Percentiles rank a stretch among this genome's conserved stretches.
Conservation (phyloP, 92 coral and sea anemone genomes). For the Porites evermanni region DNA sequence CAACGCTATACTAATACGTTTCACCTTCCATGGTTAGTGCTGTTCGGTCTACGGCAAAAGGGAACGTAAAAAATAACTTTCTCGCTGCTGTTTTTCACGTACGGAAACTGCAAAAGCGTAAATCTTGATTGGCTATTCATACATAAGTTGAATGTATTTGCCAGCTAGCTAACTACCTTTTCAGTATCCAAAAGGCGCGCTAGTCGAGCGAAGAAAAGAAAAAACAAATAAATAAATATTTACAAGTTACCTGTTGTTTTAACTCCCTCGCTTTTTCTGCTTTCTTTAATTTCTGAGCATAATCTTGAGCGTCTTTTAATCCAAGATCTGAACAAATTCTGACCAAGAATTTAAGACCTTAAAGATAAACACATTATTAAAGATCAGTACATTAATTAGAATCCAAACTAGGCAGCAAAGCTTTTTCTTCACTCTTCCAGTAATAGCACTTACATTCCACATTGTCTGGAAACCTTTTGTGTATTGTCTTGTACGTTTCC, state of each 20-base stretch:
- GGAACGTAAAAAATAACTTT: too few relatives aligned
- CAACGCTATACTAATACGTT: too few relatives aligned
- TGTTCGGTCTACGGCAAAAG: too few relatives aligned
- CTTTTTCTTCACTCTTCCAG: neutral
- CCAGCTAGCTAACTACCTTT: too few relatives aligned
- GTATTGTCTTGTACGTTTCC: conserved; percentile 95
- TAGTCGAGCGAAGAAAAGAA: too few relatives aligned
- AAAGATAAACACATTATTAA: neutral
- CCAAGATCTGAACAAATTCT: conserved; percentile 99
- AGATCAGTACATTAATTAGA: neutral
- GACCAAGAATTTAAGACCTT: conserved; percentile 94
- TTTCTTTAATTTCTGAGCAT: conserved; percentile 94
- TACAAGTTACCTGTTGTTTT: conserved; percentile 85
- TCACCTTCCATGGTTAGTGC: too few relatives aligned
- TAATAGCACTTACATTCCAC: conserved; percentile 80
- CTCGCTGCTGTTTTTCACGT: too few relatives aligned
- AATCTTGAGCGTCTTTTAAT: conserved; percentile 96
- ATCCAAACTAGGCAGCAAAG: too few relatives aligned
- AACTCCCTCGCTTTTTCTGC: conserved; percentile 97
- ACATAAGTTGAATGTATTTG: too few relatives aligned
- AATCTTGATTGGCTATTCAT: too few relatives aligned
- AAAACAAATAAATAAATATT: neutral
- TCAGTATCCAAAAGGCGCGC: too few relatives aligned
- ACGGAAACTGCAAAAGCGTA: too few relatives aligned
- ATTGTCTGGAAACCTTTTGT: conserved; percentile 93